phyloP scores from a whole-genome alignment of 2,797 vertebrate species.

The Enteromius fasciolatus region DNA sequence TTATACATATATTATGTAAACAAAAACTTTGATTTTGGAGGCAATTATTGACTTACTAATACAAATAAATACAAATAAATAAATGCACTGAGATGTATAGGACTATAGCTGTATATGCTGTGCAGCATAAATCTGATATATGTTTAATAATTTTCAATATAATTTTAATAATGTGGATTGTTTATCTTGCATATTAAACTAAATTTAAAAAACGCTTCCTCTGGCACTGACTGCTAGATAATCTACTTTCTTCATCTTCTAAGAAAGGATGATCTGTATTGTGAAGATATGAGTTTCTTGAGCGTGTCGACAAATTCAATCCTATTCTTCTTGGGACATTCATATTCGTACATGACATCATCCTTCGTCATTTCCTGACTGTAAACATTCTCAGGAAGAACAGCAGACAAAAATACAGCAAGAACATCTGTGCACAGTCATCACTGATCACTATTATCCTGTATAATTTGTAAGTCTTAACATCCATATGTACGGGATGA shows the following conservation, averaged over 20 bases:
- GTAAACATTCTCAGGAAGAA: slow-evolving; percentile 31
- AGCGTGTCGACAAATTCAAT: not conserved
- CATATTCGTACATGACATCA: slow-evolving; percentile 6
- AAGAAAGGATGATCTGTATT: not conserved
- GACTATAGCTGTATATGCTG: too few relatives aligned
- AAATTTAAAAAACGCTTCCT: too few relatives aligned
- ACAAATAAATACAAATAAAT: too few relatives aligned
- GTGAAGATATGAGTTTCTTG: not conserved
- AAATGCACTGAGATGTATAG: too few relatives aligned
- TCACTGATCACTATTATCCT: not conserved
- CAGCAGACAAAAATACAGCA: slow-evolving; percentile 41
- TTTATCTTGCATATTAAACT: too few relatives aligned
- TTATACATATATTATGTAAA: too few relatives aligned
- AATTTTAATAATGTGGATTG: too few relatives aligned
- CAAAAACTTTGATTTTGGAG: too few relatives aligned
- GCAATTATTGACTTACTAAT: too few relatives aligned
- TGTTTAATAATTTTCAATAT: too few relatives aligned
- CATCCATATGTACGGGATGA: not conserved
- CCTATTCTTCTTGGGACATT: not conserved
- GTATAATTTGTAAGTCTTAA: slow-evolving; percentile 17
- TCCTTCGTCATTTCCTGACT: slow-evolving; percentile 8
- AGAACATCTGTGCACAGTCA: slow-evolving; percentile 4
- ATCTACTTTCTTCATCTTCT: slow-evolving; percentile 20
- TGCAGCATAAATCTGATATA: too few relatives aligned
- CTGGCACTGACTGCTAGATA: not conserved